Percentiles rank a stretch among this genome's conserved stretches.
phyloP scores from a whole-genome alignment of 2,113 vertebrate genomes.

The Noctilio leporinus region DNA sequence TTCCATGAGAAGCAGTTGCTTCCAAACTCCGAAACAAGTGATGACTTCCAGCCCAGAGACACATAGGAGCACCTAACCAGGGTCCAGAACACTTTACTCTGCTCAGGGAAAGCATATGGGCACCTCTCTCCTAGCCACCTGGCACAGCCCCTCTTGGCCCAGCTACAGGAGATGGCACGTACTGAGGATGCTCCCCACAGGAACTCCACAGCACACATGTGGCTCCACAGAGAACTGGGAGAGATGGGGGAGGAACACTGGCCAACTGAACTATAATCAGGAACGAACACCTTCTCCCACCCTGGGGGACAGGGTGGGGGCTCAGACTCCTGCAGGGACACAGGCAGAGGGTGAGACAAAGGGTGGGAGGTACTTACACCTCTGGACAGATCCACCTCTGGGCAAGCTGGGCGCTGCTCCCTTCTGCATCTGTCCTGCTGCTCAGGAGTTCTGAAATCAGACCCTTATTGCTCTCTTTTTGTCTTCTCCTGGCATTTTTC shows the following conservation, averaged over 20 bases:
- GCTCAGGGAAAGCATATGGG: neutral
- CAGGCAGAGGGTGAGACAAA: neutral
- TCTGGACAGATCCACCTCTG: neutral
- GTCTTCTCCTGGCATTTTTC: conserved; percentile 35
- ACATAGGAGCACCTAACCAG: neutral
- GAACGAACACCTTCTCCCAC: neutral
- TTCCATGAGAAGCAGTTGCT: neutral
- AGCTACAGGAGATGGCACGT: neutral
- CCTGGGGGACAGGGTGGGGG: neutral
- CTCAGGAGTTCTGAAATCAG: conserved; percentile 10
- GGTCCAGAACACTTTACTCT: neutral
- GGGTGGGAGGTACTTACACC: neutral
- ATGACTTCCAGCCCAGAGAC: neutral
- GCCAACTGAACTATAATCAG: neutral
- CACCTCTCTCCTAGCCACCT: neutral
- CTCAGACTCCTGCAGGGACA: neutral
- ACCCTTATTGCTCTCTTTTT: conserved; percentile 33
- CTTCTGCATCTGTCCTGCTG: neutral
- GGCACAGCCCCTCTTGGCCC: neutral
- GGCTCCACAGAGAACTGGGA: neutral
- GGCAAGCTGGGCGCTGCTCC: neutral
- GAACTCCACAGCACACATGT: neutral
- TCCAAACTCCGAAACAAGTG: neutral
- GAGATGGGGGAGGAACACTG: neutral
- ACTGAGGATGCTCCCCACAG: rapidly evolving